Conservation (phyloP, 2,797 vertebrate species). For the Periparus ater region DNA sequence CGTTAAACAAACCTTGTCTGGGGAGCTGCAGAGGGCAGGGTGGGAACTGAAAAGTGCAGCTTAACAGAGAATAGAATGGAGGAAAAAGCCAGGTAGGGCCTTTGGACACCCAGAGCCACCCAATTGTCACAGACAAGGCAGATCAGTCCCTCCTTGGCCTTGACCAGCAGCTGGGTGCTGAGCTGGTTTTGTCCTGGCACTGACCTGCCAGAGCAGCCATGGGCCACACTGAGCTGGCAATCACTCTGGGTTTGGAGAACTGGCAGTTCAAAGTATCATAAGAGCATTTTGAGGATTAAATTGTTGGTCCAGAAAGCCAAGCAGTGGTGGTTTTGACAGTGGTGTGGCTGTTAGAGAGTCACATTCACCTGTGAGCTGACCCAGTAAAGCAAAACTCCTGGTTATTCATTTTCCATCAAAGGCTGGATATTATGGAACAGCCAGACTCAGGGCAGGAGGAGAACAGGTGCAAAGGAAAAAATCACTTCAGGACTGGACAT, state of each 20-base stretch:
- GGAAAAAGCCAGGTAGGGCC: not conserved
- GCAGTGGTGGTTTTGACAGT: not conserved
- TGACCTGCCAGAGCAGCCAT: not conserved
- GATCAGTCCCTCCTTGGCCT: not conserved
- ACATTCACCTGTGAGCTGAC: not conserved
- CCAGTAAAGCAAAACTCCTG: not conserved
- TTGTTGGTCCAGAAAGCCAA: not conserved
- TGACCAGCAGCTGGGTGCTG: not conserved
- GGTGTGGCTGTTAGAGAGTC: not conserved
- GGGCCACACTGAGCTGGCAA: not conserved
- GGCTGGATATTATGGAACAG: not conserved
- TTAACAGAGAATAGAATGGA: not conserved
- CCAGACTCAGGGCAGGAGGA: not conserved
- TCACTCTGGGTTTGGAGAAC: not conserved
- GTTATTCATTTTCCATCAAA: not conserved
- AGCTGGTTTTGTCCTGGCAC: accelerated
- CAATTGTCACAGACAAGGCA: not conserved
- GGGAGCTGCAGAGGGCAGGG: not conserved
- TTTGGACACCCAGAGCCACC: not conserved
- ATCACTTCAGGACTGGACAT: not conserved
- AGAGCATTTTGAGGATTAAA: not conserved
- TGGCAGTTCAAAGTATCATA: not conserved
- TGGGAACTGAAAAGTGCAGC: not conserved
- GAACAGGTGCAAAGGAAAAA: not conserved
- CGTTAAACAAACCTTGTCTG: not conserved